phyloP scores from a whole-genome alignment of 2,797 vertebrate genomes.

The Botia almorhae region DNA sequence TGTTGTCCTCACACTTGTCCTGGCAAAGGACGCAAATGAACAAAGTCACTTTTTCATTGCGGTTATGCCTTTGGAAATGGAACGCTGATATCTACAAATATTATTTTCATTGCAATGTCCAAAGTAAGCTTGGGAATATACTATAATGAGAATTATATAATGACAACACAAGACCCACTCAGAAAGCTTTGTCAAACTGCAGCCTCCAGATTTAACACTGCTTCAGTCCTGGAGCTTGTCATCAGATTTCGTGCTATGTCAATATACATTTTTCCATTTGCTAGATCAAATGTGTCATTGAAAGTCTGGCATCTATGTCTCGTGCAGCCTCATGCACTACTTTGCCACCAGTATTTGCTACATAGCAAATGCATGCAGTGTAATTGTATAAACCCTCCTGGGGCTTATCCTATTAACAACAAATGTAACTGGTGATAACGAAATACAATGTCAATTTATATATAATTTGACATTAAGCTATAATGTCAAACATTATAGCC shows the following conservation, averaged over 20 bases:
- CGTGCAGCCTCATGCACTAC: too few species aligned
- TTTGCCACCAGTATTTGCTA: too few species aligned
- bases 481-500: too few species aligned
- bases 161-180: neutral
- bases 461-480: too few species aligned
- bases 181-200: neutral
- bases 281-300: neutral
- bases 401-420: too few species aligned
- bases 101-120: neutral
- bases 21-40: slow-evolving; percentile 32
- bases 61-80: slow-evolving; percentile 12
- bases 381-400: too few species aligned
- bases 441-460: too few species aligned
- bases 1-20: slow-evolving; percentile 25
- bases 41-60: slow-evolving; percentile 24
- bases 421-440: too few species aligned
- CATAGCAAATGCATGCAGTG: too few species aligned
- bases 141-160: neutral
- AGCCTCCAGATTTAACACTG: neutral
- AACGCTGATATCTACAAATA: slow-evolving; percentile 1
- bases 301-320: too few species aligned
- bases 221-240: neutral
- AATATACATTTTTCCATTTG: neutral
- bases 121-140: neutral
- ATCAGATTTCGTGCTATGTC: neutral